These are phyloP conservation scores for Drosophila sp. DNA, from an alignment of 1,140 invertebrate genomes.

Conservation along the genomic window DNA sequence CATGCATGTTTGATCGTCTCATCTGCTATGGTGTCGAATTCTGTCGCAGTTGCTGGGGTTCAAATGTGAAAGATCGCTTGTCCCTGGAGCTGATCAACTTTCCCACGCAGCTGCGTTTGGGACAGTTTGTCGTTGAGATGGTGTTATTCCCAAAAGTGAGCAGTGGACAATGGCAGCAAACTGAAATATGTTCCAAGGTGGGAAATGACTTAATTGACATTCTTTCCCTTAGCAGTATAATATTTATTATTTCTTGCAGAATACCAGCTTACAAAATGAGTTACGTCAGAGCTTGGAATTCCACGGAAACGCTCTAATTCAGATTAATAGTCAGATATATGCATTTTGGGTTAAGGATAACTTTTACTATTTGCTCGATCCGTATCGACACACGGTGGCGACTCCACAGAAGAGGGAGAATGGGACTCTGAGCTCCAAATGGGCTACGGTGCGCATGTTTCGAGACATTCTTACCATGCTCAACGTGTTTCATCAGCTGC, in stretches of 20 bases:
- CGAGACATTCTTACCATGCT: slow-evolving; percentile 52
- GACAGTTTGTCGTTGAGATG: slow-evolving; percentile 62
- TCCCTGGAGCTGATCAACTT: slow-evolving; percentile 60
- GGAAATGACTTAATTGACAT: neutral
- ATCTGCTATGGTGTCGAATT: slow-evolving; percentile 76
- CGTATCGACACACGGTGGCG: slow-evolving; percentile 67
- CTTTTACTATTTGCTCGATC: slow-evolving; percentile 75
- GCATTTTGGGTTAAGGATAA: slow-evolving; percentile 70
- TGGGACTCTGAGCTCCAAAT: slow-evolving; percentile 30
- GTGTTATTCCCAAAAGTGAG: slow-evolving; percentile 45
- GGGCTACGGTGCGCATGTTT: slow-evolving; percentile 78
- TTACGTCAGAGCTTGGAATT: slow-evolving; percentile 33
- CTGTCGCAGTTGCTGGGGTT: slow-evolving; percentile 57
- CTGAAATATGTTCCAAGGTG: slow-evolving; percentile 23
- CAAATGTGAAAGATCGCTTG: slow-evolving; percentile 27
- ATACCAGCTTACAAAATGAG: slow-evolving; percentile 51
- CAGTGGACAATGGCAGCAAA: slow-evolving; percentile 52
- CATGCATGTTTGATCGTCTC: slow-evolving; percentile 59
- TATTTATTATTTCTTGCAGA: neutral
- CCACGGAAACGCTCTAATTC: slow-evolving; percentile 59
- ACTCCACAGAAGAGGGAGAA: slow-evolving; percentile 24
- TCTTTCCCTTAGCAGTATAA: too few relatives aligned
- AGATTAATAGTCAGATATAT: slow-evolving; percentile 75
- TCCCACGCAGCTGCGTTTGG: slow-evolving; percentile 64
- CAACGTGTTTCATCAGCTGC: slow-evolving; percentile 68